Percentiles rank a stretch among this genome's conserved stretches.
Conservation (phyloP, 2,888 invertebrate species). For the Tipula confusa region DNA sequence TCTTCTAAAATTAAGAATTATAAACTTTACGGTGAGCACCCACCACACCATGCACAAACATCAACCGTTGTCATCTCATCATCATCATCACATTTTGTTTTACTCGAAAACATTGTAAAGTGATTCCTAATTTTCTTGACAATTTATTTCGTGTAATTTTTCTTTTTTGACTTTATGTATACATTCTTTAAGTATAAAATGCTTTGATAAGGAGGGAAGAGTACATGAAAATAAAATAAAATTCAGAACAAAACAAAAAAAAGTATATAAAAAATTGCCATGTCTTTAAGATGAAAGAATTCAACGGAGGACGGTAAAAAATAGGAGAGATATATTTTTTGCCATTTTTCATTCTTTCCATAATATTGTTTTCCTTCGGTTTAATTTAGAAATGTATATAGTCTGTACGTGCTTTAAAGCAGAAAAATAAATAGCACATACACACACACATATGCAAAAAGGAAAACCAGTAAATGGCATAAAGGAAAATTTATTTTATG, state of each 20-base stretch:
- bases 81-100: not conserved
- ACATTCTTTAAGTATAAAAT: not conserved
- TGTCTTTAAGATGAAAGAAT: not conserved
- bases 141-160: not conserved
- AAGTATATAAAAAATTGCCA: not conserved
- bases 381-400: not conserved
- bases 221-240: too few species aligned
- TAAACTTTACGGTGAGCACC: not conserved
- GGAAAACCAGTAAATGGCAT: not conserved
- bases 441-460: not conserved
- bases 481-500: not conserved
- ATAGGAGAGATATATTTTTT: not conserved
- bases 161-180: not conserved
- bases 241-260: not conserved
- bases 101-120: not conserved
- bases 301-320: not conserved
- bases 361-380: not conserved
- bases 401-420: not conserved
- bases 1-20: not conserved
- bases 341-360: not conserved
- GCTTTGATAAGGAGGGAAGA: not conserved
- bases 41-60: not conserved
- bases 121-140: slow-evolving; percentile 20
- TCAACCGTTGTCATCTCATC: not conserved
- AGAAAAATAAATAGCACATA: not conserved